Percentiles rank a stretch among this genome's conserved stretches.
These are phyloP conservation scores for Nephila pilipes DNA, from an alignment of 1,140 invertebrate genomes.

Conservation along the genomic window DNA sequence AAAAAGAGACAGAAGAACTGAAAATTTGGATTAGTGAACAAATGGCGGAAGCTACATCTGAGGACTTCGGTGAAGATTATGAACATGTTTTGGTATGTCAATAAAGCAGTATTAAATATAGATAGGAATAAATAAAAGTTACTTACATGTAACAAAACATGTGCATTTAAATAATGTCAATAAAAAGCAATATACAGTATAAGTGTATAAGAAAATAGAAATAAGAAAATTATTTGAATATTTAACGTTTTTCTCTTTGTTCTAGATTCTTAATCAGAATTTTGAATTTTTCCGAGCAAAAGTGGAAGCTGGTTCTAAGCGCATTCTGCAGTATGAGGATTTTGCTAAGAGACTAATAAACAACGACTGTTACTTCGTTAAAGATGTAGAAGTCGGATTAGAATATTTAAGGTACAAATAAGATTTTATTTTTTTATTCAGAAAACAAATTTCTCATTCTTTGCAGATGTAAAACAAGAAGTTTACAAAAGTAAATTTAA, in stretches of 20 bases:
- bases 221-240: background rate
- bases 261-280: conserved; percentile 91
- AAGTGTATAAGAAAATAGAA: background rate
- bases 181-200: background rate
- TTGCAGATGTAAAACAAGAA: too few relatives aligned
- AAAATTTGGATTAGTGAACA: conserved; percentile 97
- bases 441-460: too few relatives aligned
- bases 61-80: conserved; percentile 98
- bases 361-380: conserved; percentile 91
- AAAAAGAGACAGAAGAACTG: conserved; percentile 93
- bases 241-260: conserved; percentile 64
- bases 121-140: background rate
- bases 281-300: conserved; percentile 97
- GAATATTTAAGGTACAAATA: conserved; percentile 90
- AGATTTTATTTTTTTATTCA: background rate
- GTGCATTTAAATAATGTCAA: background rate
- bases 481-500: too few relatives aligned
- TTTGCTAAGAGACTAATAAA: conserved; percentile 90
- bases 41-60: conserved; percentile 92
- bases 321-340: conserved; percentile 95
- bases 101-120: background rate
- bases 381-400: conserved; percentile 92
- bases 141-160: background rate
- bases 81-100: conserved; percentile 92
- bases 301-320: conserved; percentile 93